phyloP scores from a whole-genome alignment of 2,888 invertebrate genomes.

The Chymomyza fuscimana region DNA sequence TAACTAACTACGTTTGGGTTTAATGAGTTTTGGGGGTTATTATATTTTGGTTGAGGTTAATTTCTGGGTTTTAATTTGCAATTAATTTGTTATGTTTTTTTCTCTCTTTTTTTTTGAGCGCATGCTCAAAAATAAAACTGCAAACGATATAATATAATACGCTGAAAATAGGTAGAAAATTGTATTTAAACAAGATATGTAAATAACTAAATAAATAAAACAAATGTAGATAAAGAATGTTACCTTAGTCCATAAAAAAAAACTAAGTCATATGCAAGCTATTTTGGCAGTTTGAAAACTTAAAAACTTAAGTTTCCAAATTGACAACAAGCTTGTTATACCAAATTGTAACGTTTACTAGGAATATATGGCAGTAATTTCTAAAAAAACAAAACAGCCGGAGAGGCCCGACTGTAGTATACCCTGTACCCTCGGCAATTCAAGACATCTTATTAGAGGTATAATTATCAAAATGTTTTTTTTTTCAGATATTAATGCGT shows the following conservation, averaged over 20 bases:
- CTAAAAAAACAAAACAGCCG: conserved; percentile 7
- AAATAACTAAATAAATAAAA: conserved; percentile 77
- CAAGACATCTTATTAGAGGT: too few relatives aligned
- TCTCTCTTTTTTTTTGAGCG: conserved; percentile 24
- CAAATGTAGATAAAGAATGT: conserved; percentile 72
- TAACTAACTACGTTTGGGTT: conserved; percentile 58
- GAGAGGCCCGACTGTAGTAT: too few relatives aligned
- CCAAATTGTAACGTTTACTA: conserved; percentile 24
- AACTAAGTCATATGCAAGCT: conserved; percentile 9
- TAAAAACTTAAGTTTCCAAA: conserved; percentile 12
- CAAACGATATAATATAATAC: conserved; percentile 66
- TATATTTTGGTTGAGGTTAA: conserved; percentile 41
- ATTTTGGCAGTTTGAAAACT: conserved; percentile 29
- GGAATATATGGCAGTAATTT: not conserved
- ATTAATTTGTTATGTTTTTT: conserved; percentile 22
- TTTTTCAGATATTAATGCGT: too few relatives aligned
- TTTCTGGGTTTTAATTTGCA: conserved; percentile 29
- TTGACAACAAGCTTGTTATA: conserved; percentile 7
- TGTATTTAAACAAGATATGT: conserved; percentile 63
- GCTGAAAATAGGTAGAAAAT: conserved; percentile 75
- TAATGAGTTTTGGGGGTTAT: conserved; percentile 45
- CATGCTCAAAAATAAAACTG: conserved; percentile 59
- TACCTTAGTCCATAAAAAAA: conserved; percentile 38
- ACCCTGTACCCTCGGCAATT: too few relatives aligned
- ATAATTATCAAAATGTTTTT: too few relatives aligned